Base-by-base conservation (phyloP, 2,797 vertebrate genomes). In the Neopelma chrysocephalum region DNA sequence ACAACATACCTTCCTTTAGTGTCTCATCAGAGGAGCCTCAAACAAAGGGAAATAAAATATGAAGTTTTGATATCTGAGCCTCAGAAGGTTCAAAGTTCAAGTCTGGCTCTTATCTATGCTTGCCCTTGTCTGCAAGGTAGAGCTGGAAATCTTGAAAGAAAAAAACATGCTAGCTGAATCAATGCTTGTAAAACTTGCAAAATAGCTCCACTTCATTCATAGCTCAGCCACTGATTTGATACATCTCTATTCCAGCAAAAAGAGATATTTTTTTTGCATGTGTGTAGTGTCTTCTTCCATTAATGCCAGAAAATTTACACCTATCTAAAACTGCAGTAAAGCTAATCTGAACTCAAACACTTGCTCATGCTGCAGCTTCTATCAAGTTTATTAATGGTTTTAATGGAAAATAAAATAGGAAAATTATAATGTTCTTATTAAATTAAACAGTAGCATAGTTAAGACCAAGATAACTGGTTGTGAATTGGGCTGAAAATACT, bases 1-100 rank as follows among this genome's bases (percentile, higher is more conserved):
- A 42, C 14, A 71, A 62, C 34, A 36, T 3, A 17, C 6, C 68
- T 92, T 72, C 29, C 36, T 60, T 90, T 26, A 60, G 5, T 71
- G 25, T 42, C 64, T 92, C 64, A 62, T 86, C 58, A 85, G 64
- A 80, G 57, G 3, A 82, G 10, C 68, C 43, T 58, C 82, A 80
- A 88, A 95, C 56, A 93, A 95, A 88, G 69, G n/a, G 70, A 93
- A 87, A 90, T 83, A 95, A 93, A 94, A 82, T 60, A 83, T 20
- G 43, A 69, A 76, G 81, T 87, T 91, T 83, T 92, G 79, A 91
- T 91, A 90, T 73, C 70, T 75, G 60, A 95, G 45, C 42, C 53
- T 92, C 87, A 54, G 43, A 65, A 88, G 57, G 93, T 82, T 94
- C 88, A 87, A 70, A 91, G 87, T 77, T 92, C 81, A 85, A 75